Evolutionary conservation across 2,888 invertebrate genomes (phyloP), one percentile per base, ranked within the genome.

Genomic region (Mythimna loreyi): DNA sequence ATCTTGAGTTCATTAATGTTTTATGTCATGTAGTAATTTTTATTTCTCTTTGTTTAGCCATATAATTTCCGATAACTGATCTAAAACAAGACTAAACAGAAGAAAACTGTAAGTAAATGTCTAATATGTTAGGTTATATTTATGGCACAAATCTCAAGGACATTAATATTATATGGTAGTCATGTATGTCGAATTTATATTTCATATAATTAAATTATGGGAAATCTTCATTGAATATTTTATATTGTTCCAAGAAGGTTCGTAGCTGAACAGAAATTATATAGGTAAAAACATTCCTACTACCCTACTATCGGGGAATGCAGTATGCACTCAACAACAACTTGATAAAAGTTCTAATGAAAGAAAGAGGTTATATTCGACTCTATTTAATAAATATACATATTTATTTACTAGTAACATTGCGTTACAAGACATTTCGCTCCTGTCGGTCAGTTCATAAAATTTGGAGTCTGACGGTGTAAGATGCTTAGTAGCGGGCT

Each of bases 91-190:
- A 55, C 33, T 56, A 56, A 68, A 56, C 50, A 19, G 21, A 16
- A 52, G 11, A 52, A 52, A 30, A 47, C n/a, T 60, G 21, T 67
- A 33, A 50, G 43, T 56, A 25, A 50, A 30, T 50, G n/a, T 50
- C 50, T 45, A 45, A 40, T n/a, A 47, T 72, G 40, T 72, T 52
- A 40, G 7, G 16, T 57, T 25, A 21, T 72, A 36, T 47, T 21
- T 36, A 25, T 57, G 57, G 56, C 74, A 74, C 67, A 72, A 72
- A 74, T 53, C 21, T 64, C 23, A 33, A 21, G 21, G n/a, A 57
- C 23, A 67, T 57, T 61, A 16, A 28, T 71, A 6, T 40, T 47
- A 11, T 40, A 47, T 40, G 28, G 23, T 56, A 53, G 28, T 4
- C 28, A 52, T 19, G 36, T 50, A 72, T 30, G 45, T 72, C 40